Evolutionary conservation across 2,888 invertebrate genomes (phyloP), one percentile per base, ranked within the genome.

Genomic region (Bugula neritina): DNA sequence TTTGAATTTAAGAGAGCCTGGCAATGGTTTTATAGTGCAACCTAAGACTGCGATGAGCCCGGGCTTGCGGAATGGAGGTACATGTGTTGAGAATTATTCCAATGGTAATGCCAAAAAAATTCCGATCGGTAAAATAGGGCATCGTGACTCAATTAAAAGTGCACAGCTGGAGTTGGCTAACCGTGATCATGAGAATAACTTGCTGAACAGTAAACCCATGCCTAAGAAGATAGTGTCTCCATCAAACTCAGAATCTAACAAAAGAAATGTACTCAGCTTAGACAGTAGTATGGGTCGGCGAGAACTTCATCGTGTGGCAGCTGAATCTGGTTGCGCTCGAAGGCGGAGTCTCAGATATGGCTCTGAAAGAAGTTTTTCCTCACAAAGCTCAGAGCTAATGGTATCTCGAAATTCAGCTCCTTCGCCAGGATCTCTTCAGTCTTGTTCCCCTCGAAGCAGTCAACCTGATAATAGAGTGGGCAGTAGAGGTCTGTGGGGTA

Each of bases 121-220:
- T 10, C 43, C 43, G 43, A 43, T 43, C 17, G 43, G 43, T 43
- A 25, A 21, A 34, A 13, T 63, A n/a, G 5, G 31, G 3, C 63
- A 27, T 2, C 21, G 27, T 31, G 27, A 63, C 63, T 63, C 63
- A 10, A 27, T 63, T 17, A 63, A 63, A 63, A 25, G 10, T 63
- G 63, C 31, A 5, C 63, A 63, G 34, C 63, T 63, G n/a, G 25
- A 63, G 63, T 31, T 63, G 63, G 63, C 63, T 25, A 63, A 63
- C 13, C 27, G 31, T 63, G 63, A 63, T 31, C 63, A 63, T 63
- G 63, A 63, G n/a, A 63, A 63, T 31, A 63, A 63, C 27, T 25
- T 63, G 27, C n/a, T 63, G 17, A 63, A 63, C 31, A 63, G 63
- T 31, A 63, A 63, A 34, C 63, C 63, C 10, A 25, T 63, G 63